These are phyloP conservation scores for Haliclona indistincta DNA, from an alignment of 37 sponge, comb jelly and placozoan genomes.

Conservation along the genomic window DNA sequence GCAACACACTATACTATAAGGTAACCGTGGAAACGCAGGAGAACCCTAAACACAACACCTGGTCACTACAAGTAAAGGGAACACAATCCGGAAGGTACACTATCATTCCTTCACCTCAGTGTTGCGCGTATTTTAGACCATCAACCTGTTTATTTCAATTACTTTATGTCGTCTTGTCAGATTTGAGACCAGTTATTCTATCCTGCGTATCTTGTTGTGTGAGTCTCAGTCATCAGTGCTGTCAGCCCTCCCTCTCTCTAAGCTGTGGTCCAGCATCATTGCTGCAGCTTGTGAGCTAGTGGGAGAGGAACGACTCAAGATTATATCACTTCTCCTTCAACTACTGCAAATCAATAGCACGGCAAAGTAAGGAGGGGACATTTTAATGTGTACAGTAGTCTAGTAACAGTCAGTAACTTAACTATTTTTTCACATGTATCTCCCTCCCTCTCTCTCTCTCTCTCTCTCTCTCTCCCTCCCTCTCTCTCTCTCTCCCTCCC, in stretches of 20 bases:
- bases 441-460: neutral
- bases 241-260: slow-evolving; percentile 41
- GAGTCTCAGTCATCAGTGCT: neutral
- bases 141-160: no score
- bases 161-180: no score
- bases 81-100: slow-evolving; percentile 66
- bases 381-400: neutral
- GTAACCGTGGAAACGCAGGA: slow-evolving; percentile 15
- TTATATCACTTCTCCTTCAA: slow-evolving; percentile 50
- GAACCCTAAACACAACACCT: slow-evolving; percentile 25
- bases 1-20: slow-evolving; percentile 57
- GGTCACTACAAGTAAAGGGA: slow-evolving; percentile 50
- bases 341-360: slow-evolving; percentile 12
- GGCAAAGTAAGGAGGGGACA: neutral
- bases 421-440: neutral
- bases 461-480: no score
- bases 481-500: no score
- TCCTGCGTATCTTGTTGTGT: slow-evolving; percentile 31
- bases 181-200: slow-evolving; percentile 70
- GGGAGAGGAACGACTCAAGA: slow-evolving; percentile 56
- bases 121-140: neutral
- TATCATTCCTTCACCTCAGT: neutral
- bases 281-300: slow-evolving; percentile 74
- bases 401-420: neutral
- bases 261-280: slow-evolving; percentile 67